phyloP scores from a whole-genome alignment of 2,888 invertebrate genomes.

The Phaedon cochleariae region DNA sequence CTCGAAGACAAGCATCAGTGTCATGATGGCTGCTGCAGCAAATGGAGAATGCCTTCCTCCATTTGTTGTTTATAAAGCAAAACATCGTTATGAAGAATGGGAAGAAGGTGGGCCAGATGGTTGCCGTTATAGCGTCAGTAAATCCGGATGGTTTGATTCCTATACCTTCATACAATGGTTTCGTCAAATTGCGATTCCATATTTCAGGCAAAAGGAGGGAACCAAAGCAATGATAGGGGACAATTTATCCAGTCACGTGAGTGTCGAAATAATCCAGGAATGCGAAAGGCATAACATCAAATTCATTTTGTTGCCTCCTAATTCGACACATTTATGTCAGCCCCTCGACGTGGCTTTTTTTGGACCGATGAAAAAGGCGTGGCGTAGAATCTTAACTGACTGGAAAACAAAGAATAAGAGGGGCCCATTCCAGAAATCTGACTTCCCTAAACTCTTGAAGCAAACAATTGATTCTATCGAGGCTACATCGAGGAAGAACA shows the following conservation, averaged over 20 bases:
- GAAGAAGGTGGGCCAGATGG: slow-evolving; percentile 44
- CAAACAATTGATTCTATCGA: not conserved
- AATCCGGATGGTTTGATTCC: slow-evolving; percentile 45
- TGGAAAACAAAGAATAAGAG: slow-evolving; percentile 4
- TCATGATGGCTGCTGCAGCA: slow-evolving; percentile 14
- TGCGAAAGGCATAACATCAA: slow-evolving; percentile 49
- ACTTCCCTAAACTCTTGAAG: slow-evolving; percentile 1
- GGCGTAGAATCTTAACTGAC: slow-evolving; percentile 3
- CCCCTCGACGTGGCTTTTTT: slow-evolving; percentile 7
- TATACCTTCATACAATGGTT: slow-evolving; percentile 43
- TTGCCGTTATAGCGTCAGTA: slow-evolving; percentile 47
- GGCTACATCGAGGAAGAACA: slow-evolving; percentile 1
- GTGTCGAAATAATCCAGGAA: slow-evolving; percentile 39
- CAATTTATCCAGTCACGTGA: slow-evolving; percentile 49
- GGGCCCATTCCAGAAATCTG: slow-evolving; percentile 1
- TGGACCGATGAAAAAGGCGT: slow-evolving; percentile 1
- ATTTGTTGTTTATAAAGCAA: no score
- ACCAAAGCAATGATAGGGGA: slow-evolving; percentile 53
- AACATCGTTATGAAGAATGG: no score
- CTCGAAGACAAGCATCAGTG: slow-evolving; percentile 7
- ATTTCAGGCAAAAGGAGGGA: slow-evolving; percentile 40
- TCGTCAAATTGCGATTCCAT: slow-evolving; percentile 40
- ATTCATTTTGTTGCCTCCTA: slow-evolving; percentile 31
- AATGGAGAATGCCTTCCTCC: slow-evolving; percentile 33
- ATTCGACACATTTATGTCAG: slow-evolving; percentile 8